Evolutionary conservation across 2,113 vertebrate genomes (phyloP).

Genomic region (Ammodytes marinus): DNA sequence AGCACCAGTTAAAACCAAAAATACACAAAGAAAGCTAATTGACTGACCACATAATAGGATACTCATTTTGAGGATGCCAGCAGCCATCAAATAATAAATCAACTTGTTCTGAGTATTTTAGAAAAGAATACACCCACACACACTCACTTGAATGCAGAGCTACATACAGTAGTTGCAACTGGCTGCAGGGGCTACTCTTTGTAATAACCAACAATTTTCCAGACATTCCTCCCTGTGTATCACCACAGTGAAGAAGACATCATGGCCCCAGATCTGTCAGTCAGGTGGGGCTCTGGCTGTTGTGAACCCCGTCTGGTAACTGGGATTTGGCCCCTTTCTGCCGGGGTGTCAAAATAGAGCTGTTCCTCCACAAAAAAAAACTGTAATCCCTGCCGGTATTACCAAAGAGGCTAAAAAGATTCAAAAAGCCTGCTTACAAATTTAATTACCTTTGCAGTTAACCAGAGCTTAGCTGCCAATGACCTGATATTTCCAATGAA

Average conservation of each 20-base stretch:
- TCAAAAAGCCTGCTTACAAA: slow-evolving; percentile 85
- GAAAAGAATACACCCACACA: background rate
- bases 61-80: slow-evolving; percentile 1
- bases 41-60: slow-evolving; percentile 43
- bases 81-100: background rate
- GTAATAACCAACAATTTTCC: background rate
- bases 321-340: slow-evolving; percentile 66
- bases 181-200: background rate
- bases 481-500: slow-evolving; percentile 84
- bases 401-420: slow-evolving; percentile 82
- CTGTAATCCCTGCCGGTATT: slow-evolving; percentile 79
- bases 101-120: background rate
- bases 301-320: slow-evolving; percentile 60
- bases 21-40: slow-evolving; percentile 53
- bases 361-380: slow-evolving; percentile 64
- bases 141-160: background rate
- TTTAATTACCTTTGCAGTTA: slow-evolving; percentile 87
- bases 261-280: slow-evolving; percentile 32
- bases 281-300: slow-evolving; percentile 53
- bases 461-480: slow-evolving; percentile 85
- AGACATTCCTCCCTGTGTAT: slow-evolving; percentile 7
- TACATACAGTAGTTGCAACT: background rate
- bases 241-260: slow-evolving; percentile 22
- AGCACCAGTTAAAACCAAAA: slow-evolving; percentile 53
- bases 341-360: slow-evolving; percentile 73